Conservation (phyloP, 2,797 vertebrate species). For the Propithecus perrieri region DNA sequence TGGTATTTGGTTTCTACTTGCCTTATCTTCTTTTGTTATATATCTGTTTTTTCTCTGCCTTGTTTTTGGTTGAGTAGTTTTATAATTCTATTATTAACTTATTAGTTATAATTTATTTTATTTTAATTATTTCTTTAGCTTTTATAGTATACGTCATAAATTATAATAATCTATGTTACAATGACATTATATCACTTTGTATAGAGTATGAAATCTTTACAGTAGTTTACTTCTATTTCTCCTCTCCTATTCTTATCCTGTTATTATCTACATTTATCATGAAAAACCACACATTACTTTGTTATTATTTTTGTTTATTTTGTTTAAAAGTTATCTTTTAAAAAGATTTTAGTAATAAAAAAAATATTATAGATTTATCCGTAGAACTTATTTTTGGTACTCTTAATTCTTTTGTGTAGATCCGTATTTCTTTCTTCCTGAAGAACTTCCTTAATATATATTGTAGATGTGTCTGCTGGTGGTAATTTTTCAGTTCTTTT, state of each 20-base stretch:
- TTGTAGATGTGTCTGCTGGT: neutral
- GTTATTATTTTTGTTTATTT: neutral
- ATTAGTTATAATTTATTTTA: neutral
- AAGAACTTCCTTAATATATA: neutral
- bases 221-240: neutral
- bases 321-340: neutral
- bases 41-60: neutral
- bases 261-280: neutral
- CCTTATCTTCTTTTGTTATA: neutral
- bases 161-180: neutral
- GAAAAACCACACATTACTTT: neutral
- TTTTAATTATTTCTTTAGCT: neutral
- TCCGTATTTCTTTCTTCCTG: neutral
- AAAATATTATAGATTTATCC: neutral
- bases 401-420: neutral
- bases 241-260: neutral
- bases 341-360: neutral
- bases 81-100: neutral
- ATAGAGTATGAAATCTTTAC: neutral
- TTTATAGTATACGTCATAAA: neutral
- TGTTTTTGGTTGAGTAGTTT: neutral
- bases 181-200: neutral
- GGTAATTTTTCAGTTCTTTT: neutral
- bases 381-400: neutral
- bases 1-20: neutral